Conservation (phyloP, 1,140 invertebrate genomes). For the Kradibia gibbosae region DNA sequence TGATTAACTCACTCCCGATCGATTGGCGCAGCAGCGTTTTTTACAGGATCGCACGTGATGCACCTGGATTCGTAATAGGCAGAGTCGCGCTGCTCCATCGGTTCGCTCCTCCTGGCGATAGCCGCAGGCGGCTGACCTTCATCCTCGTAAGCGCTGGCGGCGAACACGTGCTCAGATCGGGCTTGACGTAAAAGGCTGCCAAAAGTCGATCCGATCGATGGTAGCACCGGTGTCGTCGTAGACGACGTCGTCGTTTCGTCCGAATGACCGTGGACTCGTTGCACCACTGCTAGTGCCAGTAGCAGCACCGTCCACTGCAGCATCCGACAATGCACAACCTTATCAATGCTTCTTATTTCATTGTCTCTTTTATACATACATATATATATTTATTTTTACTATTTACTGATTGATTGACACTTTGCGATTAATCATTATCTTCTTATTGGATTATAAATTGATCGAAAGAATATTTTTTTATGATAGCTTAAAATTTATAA, state of each 20-base stretch:
- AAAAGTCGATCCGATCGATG: constrained; percentile 54
- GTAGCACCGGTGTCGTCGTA: constrained; percentile 49
- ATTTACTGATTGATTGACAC: no score
- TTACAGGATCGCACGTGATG: constrained; percentile 65
- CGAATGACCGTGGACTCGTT: constrained; percentile 36
- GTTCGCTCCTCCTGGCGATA: constrained; percentile 55
- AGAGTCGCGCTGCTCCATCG: constrained; percentile 62
- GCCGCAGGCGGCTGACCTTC: constrained; percentile 55
- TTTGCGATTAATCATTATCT: no score
- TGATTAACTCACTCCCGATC: constrained; percentile 45
- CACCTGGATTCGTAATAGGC: constrained; percentile 66
- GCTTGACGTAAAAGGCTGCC: constrained; percentile 64
- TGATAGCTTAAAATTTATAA: no score
- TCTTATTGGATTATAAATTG: no score
- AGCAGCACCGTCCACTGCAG: not conserved
- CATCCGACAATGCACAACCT: constrained; percentile 58
- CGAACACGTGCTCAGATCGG: constrained; percentile 61
- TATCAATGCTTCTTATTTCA: no score
- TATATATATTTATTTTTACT: no score
- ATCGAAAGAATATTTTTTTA: no score
- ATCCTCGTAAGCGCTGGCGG: constrained; percentile 50
- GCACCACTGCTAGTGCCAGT: not conserved
- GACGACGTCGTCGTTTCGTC: constrained; percentile 41
- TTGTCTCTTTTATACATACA: no score
- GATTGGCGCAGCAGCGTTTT: constrained; percentile 48